Evolutionary conservation across 2,113 vertebrate species (phyloP), one percentile per base, ranked within the genome.

Genomic region (Sarotherodon lohbergeri): DNA sequence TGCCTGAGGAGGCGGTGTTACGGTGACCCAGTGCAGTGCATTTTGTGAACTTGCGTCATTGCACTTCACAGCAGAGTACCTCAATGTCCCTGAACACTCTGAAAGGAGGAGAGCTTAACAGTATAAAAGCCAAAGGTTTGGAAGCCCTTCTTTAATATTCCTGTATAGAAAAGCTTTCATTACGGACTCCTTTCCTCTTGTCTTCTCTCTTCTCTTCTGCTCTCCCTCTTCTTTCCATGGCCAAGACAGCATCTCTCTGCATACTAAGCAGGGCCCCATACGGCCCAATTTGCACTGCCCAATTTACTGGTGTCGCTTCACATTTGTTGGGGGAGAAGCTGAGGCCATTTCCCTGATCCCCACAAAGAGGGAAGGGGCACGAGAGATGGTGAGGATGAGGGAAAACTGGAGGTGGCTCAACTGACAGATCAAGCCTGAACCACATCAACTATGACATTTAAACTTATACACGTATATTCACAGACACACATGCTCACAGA

Each of bases 271-370:
- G 91, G 88, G 85, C 90, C 88, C 91, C 93, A 93, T 91, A 92
- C 83, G 91, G 89, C 90, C 93, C 93, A 90, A 93, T 95, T 95
- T 96, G 89, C 89, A 83, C 92, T 71, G 68, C 68, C 88, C 94
- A 95, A 96, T 96, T 96, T 95, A 90, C 91, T 88, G 91, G 87
- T 91, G 94, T 96, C 93, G 79, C 93, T 95, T 96, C 92, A 90
- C 87, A 96, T 97, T 96, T 96, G 93, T 92, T 80, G 66, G 89
- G 82, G 86, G 84, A 83, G 90, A 90, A 89, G 88, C 89, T 85
- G 81, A 82, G 85, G 81, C 86, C 80, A 71, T 90, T 76, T 90
- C 43, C 80, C 80, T 91, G 89, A 87, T 91, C 73, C 73, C 24
- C 32, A 41, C 63, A 16, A 68, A 36, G 46, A 50, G 48, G n/a